These are phyloP conservation scores for Rhynchotus rufescens DNA, from an alignment of 2,797 vertebrate genomes.

Conservation along the genomic window DNA sequence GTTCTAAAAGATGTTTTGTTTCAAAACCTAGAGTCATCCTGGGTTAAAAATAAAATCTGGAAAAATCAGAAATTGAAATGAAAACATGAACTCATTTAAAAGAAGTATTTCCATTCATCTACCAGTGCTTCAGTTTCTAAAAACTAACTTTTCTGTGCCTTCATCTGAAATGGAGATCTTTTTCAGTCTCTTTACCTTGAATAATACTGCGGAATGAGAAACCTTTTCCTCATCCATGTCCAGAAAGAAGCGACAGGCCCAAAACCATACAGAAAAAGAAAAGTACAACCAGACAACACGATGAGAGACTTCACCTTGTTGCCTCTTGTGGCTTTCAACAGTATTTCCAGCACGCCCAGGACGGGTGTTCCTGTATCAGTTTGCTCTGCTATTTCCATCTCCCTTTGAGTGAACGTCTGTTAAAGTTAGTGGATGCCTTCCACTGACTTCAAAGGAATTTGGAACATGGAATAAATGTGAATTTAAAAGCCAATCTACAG, in stretches of 20 bases:
- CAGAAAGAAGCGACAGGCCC: background rate
- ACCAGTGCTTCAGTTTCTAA: background rate
- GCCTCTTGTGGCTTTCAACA: background rate
- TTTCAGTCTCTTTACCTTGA: background rate
- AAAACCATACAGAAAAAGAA: background rate
- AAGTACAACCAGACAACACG: background rate
- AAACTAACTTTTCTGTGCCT: background rate
- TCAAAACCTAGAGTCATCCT: background rate
- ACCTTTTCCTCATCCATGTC: background rate
- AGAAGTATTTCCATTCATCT: background rate
- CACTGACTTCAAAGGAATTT: background rate
- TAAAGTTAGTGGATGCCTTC: background rate
- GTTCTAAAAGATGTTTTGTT: background rate
- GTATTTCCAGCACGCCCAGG: background rate
- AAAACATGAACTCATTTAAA: background rate
- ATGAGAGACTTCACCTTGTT: accelerated
- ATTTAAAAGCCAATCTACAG: background rate
- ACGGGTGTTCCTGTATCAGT: background rate
- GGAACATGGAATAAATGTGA: background rate
- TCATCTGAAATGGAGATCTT: background rate
- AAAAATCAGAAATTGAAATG: background rate
- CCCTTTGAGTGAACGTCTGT: background rate
- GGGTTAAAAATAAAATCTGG: background rate
- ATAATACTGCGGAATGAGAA: background rate
- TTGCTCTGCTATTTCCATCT: background rate